Evolutionary conservation across 2,113 vertebrate genomes (phyloP).

Genomic region (Sitta europaea): DNA sequence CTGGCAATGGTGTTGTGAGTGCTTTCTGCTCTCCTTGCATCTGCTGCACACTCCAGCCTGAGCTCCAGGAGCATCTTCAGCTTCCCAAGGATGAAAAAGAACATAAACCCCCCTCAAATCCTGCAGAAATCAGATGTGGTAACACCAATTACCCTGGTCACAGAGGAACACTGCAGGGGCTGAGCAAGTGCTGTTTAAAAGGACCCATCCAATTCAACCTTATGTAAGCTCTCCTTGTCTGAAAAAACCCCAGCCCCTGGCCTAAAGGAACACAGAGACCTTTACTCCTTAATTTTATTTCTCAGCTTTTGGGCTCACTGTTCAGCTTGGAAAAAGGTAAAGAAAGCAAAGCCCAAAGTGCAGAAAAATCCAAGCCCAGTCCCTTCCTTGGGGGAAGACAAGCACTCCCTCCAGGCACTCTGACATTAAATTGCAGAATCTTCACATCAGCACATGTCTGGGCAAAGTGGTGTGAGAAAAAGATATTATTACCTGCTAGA

Average conservation of each 20-base stretch:
- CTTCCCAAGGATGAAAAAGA: neutral
- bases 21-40: neutral
- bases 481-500: neutral
- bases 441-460: neutral
- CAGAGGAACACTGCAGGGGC: neutral
- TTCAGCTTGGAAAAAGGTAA: neutral
- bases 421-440: neutral
- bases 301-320: neutral
- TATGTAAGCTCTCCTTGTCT: neutral
- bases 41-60: neutral
- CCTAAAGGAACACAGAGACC: neutral
- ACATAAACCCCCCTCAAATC: neutral
- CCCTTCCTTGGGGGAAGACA: neutral
- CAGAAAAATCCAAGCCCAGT: neutral
- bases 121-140: neutral
- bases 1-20: neutral
- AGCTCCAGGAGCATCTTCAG: neutral
- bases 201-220: neutral
- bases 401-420: neutral
- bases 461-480: neutral
- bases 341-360: neutral
- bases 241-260: neutral
- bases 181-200: neutral
- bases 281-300: neutral
- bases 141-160: neutral